phyloP scores from a whole-genome alignment of 1,140 invertebrate species.

The Oncopeltus fasciatus region DNA sequence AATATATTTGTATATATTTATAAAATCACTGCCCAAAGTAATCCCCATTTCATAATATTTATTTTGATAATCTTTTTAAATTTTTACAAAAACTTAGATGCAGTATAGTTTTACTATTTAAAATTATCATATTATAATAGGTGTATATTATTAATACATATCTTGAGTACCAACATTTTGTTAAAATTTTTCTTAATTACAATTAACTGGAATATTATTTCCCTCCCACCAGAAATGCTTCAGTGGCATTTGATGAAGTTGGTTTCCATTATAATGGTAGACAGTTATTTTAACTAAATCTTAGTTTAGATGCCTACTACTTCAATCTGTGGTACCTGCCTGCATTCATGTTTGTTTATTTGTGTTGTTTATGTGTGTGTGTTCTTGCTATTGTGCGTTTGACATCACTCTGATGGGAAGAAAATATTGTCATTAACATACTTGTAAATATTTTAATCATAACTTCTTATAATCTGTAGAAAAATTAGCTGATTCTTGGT shows the following conservation, averaged over 20 bases:
- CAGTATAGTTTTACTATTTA: background rate
- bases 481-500: background rate
- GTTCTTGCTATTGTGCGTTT: background rate
- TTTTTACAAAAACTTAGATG: background rate
- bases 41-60: background rate
- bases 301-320: background rate
- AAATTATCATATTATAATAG: background rate
- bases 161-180: background rate
- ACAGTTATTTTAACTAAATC: background rate
- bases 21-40: background rate
- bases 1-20: background rate
- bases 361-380: background rate
- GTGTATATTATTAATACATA: background rate
- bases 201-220: background rate
- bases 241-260: constrained; percentile 14
- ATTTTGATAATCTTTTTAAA: background rate
- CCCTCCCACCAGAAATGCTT: constrained; percentile 15
- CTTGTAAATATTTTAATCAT: constrained; percentile 2
- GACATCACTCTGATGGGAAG: background rate
- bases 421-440: background rate
- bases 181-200: background rate
- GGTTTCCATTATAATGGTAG: constrained; percentile 12
- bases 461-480: background rate
- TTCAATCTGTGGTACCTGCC: no score
- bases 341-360: background rate